Evolutionary conservation across 2,888 invertebrate species (phyloP).

Genomic region (Anthrax anthrax): DNA sequence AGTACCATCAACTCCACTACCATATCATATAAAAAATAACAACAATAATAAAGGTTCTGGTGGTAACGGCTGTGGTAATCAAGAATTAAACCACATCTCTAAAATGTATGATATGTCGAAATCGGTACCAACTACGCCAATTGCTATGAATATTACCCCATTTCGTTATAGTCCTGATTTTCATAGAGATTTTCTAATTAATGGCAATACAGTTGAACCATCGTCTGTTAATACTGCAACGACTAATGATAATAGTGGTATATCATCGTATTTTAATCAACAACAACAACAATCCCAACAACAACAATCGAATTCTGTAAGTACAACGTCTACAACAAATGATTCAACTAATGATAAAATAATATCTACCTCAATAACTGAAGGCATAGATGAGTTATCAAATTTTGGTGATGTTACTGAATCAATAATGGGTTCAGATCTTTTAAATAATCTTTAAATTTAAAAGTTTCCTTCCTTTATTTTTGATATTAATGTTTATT

Average conservation of each 20-base stretch:
- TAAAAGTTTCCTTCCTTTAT: too few relatives aligned
- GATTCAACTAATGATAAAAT: constrained; percentile 2
- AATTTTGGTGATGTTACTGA: constrained; percentile 23
- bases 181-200: constrained; percentile 42
- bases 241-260: neutral
- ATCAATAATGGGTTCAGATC: constrained; percentile 28
- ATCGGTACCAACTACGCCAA: constrained; percentile 65
- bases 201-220: constrained; percentile 43
- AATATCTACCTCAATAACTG: constrained; percentile 5
- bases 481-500: too few relatives aligned
- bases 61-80: constrained; percentile 14
- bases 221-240: constrained; percentile 7
- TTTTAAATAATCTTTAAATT: constrained; percentile 29
- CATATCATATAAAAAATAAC: constrained; percentile 18
- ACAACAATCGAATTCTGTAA: neutral
- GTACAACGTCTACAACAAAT: neutral
- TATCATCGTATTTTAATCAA: constrained; percentile 1
- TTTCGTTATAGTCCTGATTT: constrained; percentile 42
- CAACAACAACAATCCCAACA: constrained; percentile 3
- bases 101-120: constrained; percentile 46
- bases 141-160: constrained; percentile 38
- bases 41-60: constrained; percentile 1
- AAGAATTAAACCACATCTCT: constrained; percentile 26
- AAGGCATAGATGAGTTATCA: constrained; percentile 13
- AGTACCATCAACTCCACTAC: constrained; percentile 53